Evolutionary conservation across 2,113 vertebrate genomes (phyloP).

Genomic region (Thunnus thynnus): DNA sequence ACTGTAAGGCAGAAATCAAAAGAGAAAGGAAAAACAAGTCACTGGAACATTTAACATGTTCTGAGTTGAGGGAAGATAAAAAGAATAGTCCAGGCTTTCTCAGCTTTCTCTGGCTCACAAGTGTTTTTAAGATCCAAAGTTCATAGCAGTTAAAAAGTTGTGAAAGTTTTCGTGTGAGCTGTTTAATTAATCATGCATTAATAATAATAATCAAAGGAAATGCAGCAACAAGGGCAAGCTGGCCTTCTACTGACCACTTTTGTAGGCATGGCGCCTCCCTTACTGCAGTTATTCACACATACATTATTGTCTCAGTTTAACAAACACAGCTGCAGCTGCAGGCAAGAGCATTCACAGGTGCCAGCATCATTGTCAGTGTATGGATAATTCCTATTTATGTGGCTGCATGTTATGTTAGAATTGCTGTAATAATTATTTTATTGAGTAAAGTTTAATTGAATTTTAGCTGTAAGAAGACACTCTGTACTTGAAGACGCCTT

Average conservation of each 20-base stretch:
- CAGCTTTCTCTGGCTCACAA: background rate
- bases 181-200: background rate
- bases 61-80: background rate
- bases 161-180: background rate
- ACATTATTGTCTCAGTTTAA: constrained; percentile 18
- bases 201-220: background rate
- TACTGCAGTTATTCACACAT: background rate
- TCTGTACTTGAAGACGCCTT: background rate
- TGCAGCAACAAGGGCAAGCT: background rate
- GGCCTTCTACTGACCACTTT: constrained; percentile 13
- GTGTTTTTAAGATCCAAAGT: background rate
- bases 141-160: background rate
- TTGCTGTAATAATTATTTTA: constrained; percentile 14
- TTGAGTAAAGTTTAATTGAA: constrained; percentile 7
- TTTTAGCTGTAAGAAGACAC: background rate
- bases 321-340: constrained; percentile 32
- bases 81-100: constrained; percentile 1
- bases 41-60: background rate
- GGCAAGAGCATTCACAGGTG: constrained; percentile 17
- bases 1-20: background rate
- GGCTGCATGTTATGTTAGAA: constrained; percentile 3
- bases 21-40: constrained; percentile 1
- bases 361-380: constrained; percentile 23
- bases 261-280: background rate
- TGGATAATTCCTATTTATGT: constrained; percentile 28